Evolutionary conservation across 2,888 invertebrate species (phyloP).

Genomic region (Acronicta psi): DNA sequence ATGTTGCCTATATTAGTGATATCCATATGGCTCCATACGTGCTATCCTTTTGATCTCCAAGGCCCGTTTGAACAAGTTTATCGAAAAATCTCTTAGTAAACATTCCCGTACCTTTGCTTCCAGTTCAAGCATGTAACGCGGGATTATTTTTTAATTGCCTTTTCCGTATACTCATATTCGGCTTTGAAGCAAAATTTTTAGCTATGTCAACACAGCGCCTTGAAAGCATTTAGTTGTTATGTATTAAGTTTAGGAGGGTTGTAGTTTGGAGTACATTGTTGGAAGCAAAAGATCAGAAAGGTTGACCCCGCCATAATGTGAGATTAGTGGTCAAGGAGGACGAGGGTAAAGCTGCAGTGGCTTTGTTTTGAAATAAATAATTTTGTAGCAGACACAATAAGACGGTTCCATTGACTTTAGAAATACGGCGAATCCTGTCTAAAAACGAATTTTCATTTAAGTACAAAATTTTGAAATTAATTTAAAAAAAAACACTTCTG

Average conservation of each 20-base stretch:
- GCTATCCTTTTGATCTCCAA: slow-evolving; percentile 48
- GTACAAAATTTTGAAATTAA: no score
- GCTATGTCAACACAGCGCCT: slow-evolving; percentile 32
- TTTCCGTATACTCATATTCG: slow-evolving; percentile 38
- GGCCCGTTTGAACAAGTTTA: slow-evolving; percentile 34
- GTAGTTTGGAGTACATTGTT: slow-evolving; percentile 27
- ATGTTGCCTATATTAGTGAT: slow-evolving; percentile 37
- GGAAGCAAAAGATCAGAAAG: slow-evolving; percentile 42
- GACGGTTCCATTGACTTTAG: not conserved
- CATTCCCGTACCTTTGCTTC: slow-evolving; percentile 35
- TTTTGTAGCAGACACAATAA: slow-evolving; percentile 6
- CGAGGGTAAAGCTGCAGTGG: slow-evolving; percentile 23
- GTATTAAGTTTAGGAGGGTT: slow-evolving; percentile 41
- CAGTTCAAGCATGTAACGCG: slow-evolving; percentile 18
- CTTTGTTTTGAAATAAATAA: slow-evolving; percentile 21
- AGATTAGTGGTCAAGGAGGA: slow-evolving; percentile 41
- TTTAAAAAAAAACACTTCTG: slow-evolving; percentile 6
- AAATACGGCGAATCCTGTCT: not conserved
- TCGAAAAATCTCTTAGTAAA: slow-evolving; percentile 37
- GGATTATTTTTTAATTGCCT: slow-evolving; percentile 42
- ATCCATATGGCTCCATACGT: slow-evolving; percentile 48
- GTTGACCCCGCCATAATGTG: slow-evolving; percentile 41
- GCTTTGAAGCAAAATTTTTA: slow-evolving; percentile 34
- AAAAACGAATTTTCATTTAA: no score
- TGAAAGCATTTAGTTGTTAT: slow-evolving; percentile 25